phyloP scores from a whole-genome alignment of 1,140 invertebrate genomes.

The Panulirus ornatus region DNA sequence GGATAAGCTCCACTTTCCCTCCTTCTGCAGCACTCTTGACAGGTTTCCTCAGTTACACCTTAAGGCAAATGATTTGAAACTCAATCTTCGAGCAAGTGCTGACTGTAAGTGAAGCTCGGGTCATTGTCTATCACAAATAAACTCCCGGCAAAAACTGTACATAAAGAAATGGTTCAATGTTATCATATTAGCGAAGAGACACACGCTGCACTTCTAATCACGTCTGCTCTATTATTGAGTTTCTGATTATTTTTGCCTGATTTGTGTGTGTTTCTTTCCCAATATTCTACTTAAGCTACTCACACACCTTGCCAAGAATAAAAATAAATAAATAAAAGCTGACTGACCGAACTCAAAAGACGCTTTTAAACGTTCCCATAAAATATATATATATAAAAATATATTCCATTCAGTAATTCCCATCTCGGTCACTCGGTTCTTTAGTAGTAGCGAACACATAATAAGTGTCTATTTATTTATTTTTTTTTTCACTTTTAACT shows the following conservation, averaged over 20 bases:
- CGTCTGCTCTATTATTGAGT: conserved; percentile 17
- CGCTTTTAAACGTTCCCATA: neutral
- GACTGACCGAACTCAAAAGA: conserved; percentile 25
- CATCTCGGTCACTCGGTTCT: conserved; percentile 26
- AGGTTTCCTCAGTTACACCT: conserved; percentile 40
- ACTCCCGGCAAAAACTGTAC: no score
- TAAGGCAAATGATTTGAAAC: conserved; percentile 31
- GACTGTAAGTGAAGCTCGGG: conserved; percentile 22
- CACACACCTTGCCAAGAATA: conserved; percentile 57
- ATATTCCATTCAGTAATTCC: neutral
- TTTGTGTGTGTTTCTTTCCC: conserved; percentile 36
- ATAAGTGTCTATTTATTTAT: conserved; percentile 17
- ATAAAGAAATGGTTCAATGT: no score
- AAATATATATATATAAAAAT: neutral
- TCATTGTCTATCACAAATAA: no score
- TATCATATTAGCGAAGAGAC: no score
- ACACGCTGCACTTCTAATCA: conserved; percentile 48
- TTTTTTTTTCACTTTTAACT: conserved; percentile 35
- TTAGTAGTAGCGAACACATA: conserved; percentile 46
- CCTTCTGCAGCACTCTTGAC: conserved; percentile 26
- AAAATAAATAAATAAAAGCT: neutral
- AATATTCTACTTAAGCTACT: conserved; percentile 40
- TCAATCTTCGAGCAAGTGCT: conserved; percentile 21
- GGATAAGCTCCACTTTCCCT: conserved; percentile 47
- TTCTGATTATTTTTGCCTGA: conserved; percentile 24